Evolutionary conservation across 1,140 invertebrate genomes (phyloP), one percentile per base, ranked within the genome.

Genomic region (Trichogramma pretiosum): DNA sequence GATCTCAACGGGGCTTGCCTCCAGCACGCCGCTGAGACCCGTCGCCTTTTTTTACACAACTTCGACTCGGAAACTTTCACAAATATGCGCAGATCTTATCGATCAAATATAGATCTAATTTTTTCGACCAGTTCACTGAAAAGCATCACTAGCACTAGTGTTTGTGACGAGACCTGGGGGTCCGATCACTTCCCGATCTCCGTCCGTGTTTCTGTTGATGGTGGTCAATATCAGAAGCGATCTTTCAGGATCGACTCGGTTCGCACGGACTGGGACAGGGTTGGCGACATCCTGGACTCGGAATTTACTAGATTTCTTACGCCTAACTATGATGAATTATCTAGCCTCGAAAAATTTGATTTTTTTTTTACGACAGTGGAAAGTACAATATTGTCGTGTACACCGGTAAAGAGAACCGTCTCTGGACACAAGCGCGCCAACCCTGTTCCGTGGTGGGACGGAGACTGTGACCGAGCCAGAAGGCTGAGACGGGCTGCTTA

Each of bases 371-470:
- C 18, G 3, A 37, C 16, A 18, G n/a, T 37, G 5, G 21, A 7
- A 5, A 19, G 21, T 8, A 14, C 19, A 14, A 8, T 37, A 7
- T 19, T 5, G 21, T 19, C 18, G 5, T 9, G 3, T 4, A 37
- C 13, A 8, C 35, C 18, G 18, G 5, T 11, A 37, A 37, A 7
- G 5, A 16, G 21, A 37, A 37, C 16, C 5, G 14, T 18, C 7
- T 5, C 16, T 7, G 21, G 11, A 4, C n/a, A 18, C 3, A 5
- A 7, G 9, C 13, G n/a, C 8, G 16, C 39, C 14, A 48, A 42
- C 22, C 46, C 46, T 0, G 24, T 44, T 1, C 7, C 16, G 13
- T 49, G 26, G 40, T 38, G 48, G 40, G 40, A 49, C 21, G 5
- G 19, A 0, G 40, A 49, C 5, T 49, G 39, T 26, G 19, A 30